Percentiles rank a stretch among this genome's conserved stretches.
phyloP scores from a whole-genome alignment of 2,113 vertebrate genomes.

The Cyphomyrus plagiostoma region DNA sequence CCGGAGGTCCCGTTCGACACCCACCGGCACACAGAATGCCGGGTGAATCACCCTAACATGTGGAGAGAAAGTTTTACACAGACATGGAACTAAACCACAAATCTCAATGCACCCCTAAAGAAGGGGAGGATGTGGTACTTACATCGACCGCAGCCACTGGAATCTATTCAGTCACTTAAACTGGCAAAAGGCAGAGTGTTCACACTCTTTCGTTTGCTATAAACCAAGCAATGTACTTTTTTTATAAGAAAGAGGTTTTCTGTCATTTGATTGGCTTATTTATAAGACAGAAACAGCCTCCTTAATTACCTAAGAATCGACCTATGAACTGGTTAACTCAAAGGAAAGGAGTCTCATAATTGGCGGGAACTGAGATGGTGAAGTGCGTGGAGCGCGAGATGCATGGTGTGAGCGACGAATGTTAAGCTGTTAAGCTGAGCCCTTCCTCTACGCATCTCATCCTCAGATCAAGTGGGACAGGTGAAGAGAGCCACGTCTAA shows the following conservation, averaged over 20 bases:
- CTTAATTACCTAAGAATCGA: constrained; percentile 56
- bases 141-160: background rate
- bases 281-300: background rate
- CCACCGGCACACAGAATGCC: background rate
- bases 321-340: constrained; percentile 62
- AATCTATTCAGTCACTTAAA: constrained; percentile 8
- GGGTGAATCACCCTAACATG: background rate
- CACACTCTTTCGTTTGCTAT: background rate
- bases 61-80: background rate
- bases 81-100: background rate
- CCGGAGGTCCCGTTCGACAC: background rate
- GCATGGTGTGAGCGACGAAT: background rate
- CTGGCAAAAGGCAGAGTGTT: background rate
- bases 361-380: constrained; percentile 58
- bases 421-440: background rate
- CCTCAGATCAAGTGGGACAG: background rate
- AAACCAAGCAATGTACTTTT: background rate
- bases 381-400: constrained; percentile 50
- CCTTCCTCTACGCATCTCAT: background rate
- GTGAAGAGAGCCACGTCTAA: background rate
- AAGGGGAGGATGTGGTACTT: background rate
- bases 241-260: background rate
- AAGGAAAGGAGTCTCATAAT: constrained; percentile 59
- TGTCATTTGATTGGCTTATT: background rate
- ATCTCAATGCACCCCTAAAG: constrained; percentile 3